Conservation (phyloP, 2,113 vertebrate genomes). For the Nothocercus julius region DNA sequence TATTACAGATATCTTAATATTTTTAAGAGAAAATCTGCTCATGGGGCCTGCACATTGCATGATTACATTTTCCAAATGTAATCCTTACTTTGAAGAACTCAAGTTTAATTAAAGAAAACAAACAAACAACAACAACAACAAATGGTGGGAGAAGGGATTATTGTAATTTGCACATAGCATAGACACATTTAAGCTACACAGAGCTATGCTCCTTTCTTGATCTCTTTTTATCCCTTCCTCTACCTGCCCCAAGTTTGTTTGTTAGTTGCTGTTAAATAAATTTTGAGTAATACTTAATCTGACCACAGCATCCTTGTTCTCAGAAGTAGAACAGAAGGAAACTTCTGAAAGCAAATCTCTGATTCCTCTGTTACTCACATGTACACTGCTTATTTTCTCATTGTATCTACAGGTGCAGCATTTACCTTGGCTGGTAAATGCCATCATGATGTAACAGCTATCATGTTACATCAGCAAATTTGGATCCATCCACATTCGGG, state of each 20-base stretch:
- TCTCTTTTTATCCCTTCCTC: background rate
- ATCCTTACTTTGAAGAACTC: background rate
- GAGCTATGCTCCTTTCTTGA: background rate
- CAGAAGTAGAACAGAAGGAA: background rate
- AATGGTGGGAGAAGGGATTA: background rate
- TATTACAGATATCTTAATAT: background rate
- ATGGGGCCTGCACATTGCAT: background rate
- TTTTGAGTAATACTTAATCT: background rate
- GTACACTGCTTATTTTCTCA: rapidly evolving
- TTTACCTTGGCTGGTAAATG: background rate
- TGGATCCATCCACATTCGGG: background rate
- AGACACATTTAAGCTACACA: background rate
- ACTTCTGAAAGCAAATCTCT: background rate
- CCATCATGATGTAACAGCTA: background rate
- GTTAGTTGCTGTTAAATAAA: background rate
- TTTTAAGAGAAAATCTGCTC: background rate
- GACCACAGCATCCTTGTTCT: background rate
- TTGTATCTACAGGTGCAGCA: background rate
- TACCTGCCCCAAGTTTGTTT: background rate
- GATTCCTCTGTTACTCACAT: background rate
- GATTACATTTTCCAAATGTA: background rate
- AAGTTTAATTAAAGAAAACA: background rate
- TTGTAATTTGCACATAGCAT: background rate
- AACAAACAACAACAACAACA: background rate
- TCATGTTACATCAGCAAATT: rapidly evolving